Base-by-base conservation (phyloP, 1,140 invertebrate species). In the Chionoecetes opilio region DNA sequence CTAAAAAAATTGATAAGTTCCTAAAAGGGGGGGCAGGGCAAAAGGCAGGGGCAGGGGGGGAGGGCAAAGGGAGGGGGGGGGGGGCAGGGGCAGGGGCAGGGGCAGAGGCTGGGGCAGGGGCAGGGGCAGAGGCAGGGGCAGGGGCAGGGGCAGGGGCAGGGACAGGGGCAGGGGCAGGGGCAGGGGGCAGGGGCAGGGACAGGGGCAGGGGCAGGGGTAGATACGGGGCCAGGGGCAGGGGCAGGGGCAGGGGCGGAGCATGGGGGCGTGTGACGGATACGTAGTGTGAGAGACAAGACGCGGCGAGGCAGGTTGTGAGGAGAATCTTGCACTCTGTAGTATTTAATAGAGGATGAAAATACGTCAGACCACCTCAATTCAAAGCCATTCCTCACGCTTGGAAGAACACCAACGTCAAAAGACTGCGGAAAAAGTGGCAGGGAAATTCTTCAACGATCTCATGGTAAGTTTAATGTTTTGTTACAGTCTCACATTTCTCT, bases 341-440 rank as follows among this genome's bases (percentile, higher is more conserved):
- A 63, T 63, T 75, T 21, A n/a, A 75, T 75, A 75, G 0, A 75
- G 63, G 63, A 75, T 75, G n/a, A 75, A 75, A 75, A 75, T 75
- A n/a, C n/a, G 5, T 17, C 21, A 75, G n/a, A 6, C 63, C n/a
- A 26, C 63, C 63, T 75, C 63, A 75, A 75, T 75, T 75, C 63
- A 75, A 75, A 75, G 63, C 21, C 6, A 75, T n/a, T 75, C 63
- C 63, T 75, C 63, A 75, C 63, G 63, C 63, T 75, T 75, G 63
- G 63, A 75, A 75, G 63, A 75, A n/a, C 63, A 75, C 63, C 63
- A 75, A 75, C 63, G n/a, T n/a, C 63, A 75, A 75, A 75, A 21
- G 63, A 75, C 1, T 21, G 5, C 26, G n/a, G 63, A 75, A n/a
- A 6, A 75, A 75, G n/a, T 5, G 46, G 21, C 21, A n/a, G n/a